Base-by-base conservation (phyloP, 2,888 invertebrate genomes). In the Drosophila antonietae region DNA sequence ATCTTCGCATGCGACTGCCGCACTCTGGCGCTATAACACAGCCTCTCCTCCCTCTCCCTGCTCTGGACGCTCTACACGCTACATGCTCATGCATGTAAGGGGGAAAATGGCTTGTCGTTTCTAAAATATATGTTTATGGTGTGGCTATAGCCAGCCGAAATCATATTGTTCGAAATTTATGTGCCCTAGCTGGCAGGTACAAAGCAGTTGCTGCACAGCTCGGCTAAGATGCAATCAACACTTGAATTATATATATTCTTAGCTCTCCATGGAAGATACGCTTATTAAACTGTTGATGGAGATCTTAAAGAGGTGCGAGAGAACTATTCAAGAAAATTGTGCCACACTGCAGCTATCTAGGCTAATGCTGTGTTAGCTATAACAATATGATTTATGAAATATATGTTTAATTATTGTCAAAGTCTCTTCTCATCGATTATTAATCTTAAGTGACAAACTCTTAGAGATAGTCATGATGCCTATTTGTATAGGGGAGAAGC, bases 161-260 rank as follows among this genome's bases (percentile, higher is more conserved):
- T 83, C 86, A 83, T 85, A 85, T 88, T 83, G 81, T 78, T 71
- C 44, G 60, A 68, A 88, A 85, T 83, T 85, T 88, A 88, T 88
- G 77, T 56, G 59, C 70, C 62, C 35, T 58, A 44, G 68, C 52
- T 53, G 61, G 53, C 68, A 68, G 73, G 49, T 60, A 51, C 64
- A 58, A 58, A 57, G 51, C 61, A 63, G 41, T 63, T 53, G 60
- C 58, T 47, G 56, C 68, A 49, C 10, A 33, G 23, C 57, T 47
- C 44, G 60, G 31, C 64, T n/a, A 31, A 66, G 51, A 41, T 73
- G 65, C 60, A 70, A 51, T 56, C 53, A 69, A 33, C 58, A 60
- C 56, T 46, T 47, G 37, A 35, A 35, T 33, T 18, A 56, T 56
- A 58, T 14, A 28, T 59, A 20, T 43, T 51, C 57, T 33, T 10